These are phyloP conservation scores for Tenthredo notha DNA, from an alignment of 2,888 invertebrate genomes.

Conservation along the genomic window DNA sequence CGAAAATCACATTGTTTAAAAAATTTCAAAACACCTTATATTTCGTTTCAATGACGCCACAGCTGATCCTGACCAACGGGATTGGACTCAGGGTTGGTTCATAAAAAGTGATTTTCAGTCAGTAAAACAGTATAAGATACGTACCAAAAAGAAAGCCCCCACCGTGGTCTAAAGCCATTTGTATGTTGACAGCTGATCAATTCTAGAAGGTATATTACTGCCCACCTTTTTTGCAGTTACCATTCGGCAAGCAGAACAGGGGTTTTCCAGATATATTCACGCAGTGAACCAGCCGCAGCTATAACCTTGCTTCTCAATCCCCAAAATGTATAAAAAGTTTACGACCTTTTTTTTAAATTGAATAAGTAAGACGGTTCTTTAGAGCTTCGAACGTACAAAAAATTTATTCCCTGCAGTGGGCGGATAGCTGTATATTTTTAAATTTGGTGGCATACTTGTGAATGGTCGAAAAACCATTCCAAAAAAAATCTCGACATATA, in stretches of 20 bases:
- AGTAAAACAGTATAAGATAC: conserved; percentile 14
- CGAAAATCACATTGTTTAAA: background rate
- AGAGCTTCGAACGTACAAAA: background rate
- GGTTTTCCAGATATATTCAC: background rate
- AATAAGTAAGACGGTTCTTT: conserved; percentile 15
- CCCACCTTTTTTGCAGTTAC: conserved; percentile 20
- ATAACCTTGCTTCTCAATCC: conserved; percentile 29
- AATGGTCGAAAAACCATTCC: background rate
- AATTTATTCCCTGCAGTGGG: background rate
- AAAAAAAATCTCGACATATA: background rate
- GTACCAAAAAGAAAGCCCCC: background rate
- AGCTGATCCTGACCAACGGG: background rate
- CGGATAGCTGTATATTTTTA: background rate
- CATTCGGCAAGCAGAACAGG: conserved; percentile 1
- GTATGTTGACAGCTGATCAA: conserved; percentile 32
- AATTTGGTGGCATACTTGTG: background rate
- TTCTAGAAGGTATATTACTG: background rate
- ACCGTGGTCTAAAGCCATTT: conserved; percentile 11
- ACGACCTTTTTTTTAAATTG: conserved; percentile 14
- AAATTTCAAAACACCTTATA: background rate
- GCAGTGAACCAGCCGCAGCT: conserved; percentile 12
- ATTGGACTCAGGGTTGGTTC: background rate
- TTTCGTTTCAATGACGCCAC: background rate
- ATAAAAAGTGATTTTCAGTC: background rate
- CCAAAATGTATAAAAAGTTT: conserved; percentile 23